Percentiles rank a stretch among this genome's conserved stretches.
phyloP scores from a whole-genome alignment of 2,113 vertebrate species.

The Ammodytes marinus region DNA sequence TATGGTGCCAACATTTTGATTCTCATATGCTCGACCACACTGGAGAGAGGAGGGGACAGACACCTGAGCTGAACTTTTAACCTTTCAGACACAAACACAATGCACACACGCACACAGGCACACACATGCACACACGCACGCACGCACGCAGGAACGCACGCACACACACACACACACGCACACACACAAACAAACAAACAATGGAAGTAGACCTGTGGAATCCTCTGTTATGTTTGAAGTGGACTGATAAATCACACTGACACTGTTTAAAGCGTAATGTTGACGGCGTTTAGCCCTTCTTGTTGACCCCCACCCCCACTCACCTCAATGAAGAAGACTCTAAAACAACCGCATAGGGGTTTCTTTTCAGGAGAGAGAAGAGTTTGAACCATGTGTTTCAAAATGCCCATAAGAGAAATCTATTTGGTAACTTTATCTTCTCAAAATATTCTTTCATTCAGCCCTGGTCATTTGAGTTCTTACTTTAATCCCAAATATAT shows the following conservation, averaged over 20 bases:
- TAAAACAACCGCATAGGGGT: background rate
- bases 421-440: background rate
- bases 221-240: background rate
- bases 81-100: background rate
- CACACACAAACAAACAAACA: background rate
- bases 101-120: background rate
- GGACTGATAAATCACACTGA: conserved; percentile 4
- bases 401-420: background rate
- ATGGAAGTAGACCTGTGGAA: background rate
- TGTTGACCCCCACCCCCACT: background rate
- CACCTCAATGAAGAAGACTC: background rate
- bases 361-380: background rate
- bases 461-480: background rate
- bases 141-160: no score
- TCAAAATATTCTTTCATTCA: background rate
- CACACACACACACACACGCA: no score
- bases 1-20: background rate
- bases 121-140: background rate
- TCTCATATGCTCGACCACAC: background rate
- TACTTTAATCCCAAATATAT: background rate
- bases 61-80: background rate
- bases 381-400: background rate
- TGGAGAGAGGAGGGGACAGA: background rate
- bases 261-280: conserved; percentile 18
- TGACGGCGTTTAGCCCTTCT: background rate